Evolutionary conservation across 2,888 invertebrate species (phyloP).

Genomic region (Eubasilissa splendida): DNA sequence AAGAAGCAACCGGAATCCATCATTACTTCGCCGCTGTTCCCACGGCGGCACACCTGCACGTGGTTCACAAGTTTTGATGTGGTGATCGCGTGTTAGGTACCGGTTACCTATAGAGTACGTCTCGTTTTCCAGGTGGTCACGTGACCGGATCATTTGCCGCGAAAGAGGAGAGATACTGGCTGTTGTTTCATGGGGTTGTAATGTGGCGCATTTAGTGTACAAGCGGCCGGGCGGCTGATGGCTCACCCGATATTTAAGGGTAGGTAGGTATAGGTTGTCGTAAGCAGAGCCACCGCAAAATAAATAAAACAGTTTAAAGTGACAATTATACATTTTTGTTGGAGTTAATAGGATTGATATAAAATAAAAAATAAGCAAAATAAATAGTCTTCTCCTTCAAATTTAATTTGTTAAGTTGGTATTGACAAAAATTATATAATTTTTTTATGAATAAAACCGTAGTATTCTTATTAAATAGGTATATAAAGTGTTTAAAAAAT

Average conservation of each 20-base stretch:
- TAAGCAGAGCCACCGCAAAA: no score
- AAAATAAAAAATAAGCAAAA: no score
- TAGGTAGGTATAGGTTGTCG: background rate
- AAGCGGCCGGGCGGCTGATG: background rate
- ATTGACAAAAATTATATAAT: no score
- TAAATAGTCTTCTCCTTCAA: no score
- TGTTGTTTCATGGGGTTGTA: conserved; percentile 24
- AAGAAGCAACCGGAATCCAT: conserved; percentile 20
- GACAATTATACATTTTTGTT: no score
- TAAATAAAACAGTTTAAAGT: no score
- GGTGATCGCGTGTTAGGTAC: conserved; percentile 10
- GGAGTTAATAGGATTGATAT: no score
- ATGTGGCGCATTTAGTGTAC: conserved; percentile 31
- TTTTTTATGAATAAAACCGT: no score
- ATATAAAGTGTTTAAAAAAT: no score
- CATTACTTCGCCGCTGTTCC: conserved; percentile 9
- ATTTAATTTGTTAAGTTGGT: no score
- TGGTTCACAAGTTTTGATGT: conserved; percentile 16
- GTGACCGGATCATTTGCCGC: conserved; percentile 22
- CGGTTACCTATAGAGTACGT: background rate
- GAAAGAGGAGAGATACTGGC: background rate
- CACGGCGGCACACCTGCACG: background rate
- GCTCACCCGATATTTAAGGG: background rate
- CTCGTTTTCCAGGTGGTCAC: background rate
- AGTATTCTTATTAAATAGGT: no score